Base-by-base conservation (phyloP, 2,888 invertebrate species). In the Limnephilus rhombicus region DNA sequence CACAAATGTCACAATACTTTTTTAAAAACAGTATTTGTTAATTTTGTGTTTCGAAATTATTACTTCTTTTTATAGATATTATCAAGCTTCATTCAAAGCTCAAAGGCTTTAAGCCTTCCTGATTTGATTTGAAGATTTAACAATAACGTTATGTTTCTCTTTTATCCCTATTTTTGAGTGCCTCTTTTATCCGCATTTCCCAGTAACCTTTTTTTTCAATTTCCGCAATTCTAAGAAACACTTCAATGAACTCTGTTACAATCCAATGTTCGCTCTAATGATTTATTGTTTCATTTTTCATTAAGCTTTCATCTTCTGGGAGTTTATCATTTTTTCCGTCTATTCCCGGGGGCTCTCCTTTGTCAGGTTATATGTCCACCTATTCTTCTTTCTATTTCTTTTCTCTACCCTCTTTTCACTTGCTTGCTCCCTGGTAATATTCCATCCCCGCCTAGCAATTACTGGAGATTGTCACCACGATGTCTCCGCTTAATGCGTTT, bases 381-480 rank as follows among this genome's bases (percentile, higher is more conserved):
- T 68, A 68, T 68, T 68, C n/a, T 68, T 68, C 68, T 24, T 68
- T 68, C 68, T n/a, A 68, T 68, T 68, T 68, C 68, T 68, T 68
- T 68, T 45, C 29, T 45, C n/a, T 45, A 12, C 85, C 41, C 85
- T 41, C 41, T 41, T 37, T 85, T 41, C 85, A 85, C n/a, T 41
- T n/a, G 41, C 85, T n/a, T 13, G 31, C 88, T 34, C 88, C 88
- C 29, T 53, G 88, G 88, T 86, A 86, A 86, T 86, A 29, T 86
- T 86, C 29, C 88, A 80, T 37, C 29, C 68, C 53, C 53, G 29
- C 68, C 88, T 31, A 15, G 68, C 88, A 88, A 88, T 88, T 88
- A 88, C 88, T 88, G 88, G 24, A 88, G 88, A 88, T 88, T 88
- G 88, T 68, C 85, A 85, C 91, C 86, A 45, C 86, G 86, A 49